Percentiles rank a stretch among this genome's conserved stretches.
Conservation (phyloP, 1,140 invertebrate genomes). For the Leptinotarsa lineolata region DNA sequence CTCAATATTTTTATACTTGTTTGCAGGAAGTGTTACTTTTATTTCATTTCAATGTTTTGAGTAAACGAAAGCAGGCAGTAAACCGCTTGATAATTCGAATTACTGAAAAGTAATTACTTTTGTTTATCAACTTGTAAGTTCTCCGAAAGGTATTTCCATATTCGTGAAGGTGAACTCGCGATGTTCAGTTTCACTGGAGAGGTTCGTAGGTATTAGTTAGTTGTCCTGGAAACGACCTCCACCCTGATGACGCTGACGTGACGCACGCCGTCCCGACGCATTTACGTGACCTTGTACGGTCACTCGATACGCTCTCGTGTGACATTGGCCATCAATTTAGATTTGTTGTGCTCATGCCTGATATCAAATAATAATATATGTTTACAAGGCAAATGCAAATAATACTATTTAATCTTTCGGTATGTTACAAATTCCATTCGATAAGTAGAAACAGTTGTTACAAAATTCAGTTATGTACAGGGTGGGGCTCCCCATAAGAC, state of each 20-base stretch:
- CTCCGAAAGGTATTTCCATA: neutral
- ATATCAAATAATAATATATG: constrained; percentile 11
- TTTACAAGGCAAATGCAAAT: neutral
- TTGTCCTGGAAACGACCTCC: constrained; percentile 14
- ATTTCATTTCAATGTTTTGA: no score
- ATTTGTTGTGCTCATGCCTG: neutral
- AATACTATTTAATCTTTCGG: neutral
- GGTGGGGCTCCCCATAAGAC: no score
- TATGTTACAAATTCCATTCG: neutral
- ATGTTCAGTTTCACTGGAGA: neutral
- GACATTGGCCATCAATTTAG: constrained; percentile 24
- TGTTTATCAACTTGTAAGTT: no score
- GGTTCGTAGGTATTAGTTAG: neutral
- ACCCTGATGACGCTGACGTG: constrained; percentile 11
- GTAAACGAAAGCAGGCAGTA: no score
- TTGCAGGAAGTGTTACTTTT: no score
- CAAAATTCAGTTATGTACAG: no score
- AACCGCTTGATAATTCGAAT: no score
- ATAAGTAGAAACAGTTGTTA: neutral
- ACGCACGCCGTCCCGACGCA: constrained; percentile 29
- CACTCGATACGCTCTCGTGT: constrained; percentile 15
- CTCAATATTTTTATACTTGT: no score
- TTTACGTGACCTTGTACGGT: constrained; percentile 23
- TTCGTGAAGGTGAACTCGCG: neutral
- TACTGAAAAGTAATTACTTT: no score